These are phyloP conservation scores for Xestia rhomboidea DNA, from an alignment of 2,888 invertebrate genomes.

Conservation along the genomic window DNA sequence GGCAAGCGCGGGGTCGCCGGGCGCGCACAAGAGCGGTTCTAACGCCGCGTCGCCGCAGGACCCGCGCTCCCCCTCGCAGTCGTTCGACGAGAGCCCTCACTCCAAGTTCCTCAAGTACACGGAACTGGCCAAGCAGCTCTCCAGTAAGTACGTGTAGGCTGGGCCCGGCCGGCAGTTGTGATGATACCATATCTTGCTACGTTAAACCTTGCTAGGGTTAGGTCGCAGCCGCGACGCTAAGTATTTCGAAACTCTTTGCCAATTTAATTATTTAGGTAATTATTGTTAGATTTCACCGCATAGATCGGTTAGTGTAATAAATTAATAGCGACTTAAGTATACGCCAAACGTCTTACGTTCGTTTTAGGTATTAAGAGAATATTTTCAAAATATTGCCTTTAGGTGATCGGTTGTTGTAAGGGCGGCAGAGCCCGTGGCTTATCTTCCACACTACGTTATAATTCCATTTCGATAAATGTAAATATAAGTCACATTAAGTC, in stretches of 20 bases:
- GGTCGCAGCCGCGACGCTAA: slow-evolving; percentile 89
- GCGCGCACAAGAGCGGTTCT: slow-evolving; percentile 85
- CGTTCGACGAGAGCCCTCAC: slow-evolving; percentile 97
- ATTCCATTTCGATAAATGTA: slow-evolving; percentile 90
- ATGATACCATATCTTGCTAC: slow-evolving; percentile 95
- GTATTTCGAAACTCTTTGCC: slow-evolving; percentile 91
- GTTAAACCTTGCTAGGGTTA: slow-evolving; percentile 88
- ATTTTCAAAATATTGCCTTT: slow-evolving; percentile 91
- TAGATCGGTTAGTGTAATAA: slow-evolving; percentile 90
- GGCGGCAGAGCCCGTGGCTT: slow-evolving; percentile 77
- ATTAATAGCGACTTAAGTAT: slow-evolving; percentile 90
- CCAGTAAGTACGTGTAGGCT: slow-evolving; percentile 97
- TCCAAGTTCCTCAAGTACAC: slow-evolving; percentile 99
- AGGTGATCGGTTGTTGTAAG: slow-evolving; percentile 83
- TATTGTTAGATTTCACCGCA: slow-evolving; percentile 89
- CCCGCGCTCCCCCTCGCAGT: slow-evolving; percentile 91
- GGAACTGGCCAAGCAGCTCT: slow-evolving; percentile 99
- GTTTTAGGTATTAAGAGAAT: slow-evolving; percentile 87
- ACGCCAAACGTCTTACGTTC: slow-evolving; percentile 91
- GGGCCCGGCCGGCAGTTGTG: slow-evolving; percentile 89
- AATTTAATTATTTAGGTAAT: slow-evolving; percentile 91
- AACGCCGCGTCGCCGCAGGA: slow-evolving; percentile 89
- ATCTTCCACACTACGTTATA: slow-evolving; percentile 88
- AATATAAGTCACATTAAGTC: slow-evolving; percentile 90
- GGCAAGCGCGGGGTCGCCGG: slow-evolving; percentile 85